Evolutionary conservation across 2,797 vertebrate genomes (phyloP), one percentile per base, ranked within the genome.

Genomic region (Halcyon chelicuti): DNA sequence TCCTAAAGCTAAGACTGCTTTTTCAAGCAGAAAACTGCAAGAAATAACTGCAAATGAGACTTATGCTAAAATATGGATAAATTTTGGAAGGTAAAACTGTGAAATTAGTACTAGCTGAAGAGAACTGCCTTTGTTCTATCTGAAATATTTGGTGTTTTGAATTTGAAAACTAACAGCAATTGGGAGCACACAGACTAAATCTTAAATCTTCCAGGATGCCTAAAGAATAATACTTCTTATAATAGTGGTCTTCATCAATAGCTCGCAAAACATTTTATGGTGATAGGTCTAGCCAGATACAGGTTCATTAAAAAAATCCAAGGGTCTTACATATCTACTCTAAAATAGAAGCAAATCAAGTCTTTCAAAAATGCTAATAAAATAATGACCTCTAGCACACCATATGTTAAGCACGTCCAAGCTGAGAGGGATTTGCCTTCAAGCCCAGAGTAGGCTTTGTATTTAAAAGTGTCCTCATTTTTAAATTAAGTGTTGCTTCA

Each of bases 31-130:
- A 96, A 95, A 95, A 93, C 85, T 71, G 46, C 76, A 86, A 73
- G 76, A 94, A 95, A 93, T 96, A 93, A 95, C 93, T 94, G 79
- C 94, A 94, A 91, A 93, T 90, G 79, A 95, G 88, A 88, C 90
- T 90, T 91, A 75, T 66, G 85, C 39, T 95, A 93, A 94, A 97
- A 94, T 86, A 94, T 55, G 60, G 92, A 84, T 86, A 95, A 95
- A 94, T 88, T 76, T 83, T 62, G 62, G 73, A 95, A 96, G 75
- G 81, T 86, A 95, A 95, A 96, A 90, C 87, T 84, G 82, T 88
- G 79, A 95, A 97, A 96, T 96, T 90, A 95, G 73, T 73, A 49
- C 62, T 91, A 85, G 44, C 72, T 81, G 91, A 70, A 88, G 40
- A 89, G 73, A 66, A 44, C 42, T 76, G 62, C 11, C 54, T 94